Percentiles rank a stretch among this genome's conserved stretches.
Evolutionary conservation across 2,113 vertebrate genomes (phyloP).

Genomic region (Bettongia penicillata): DNA sequence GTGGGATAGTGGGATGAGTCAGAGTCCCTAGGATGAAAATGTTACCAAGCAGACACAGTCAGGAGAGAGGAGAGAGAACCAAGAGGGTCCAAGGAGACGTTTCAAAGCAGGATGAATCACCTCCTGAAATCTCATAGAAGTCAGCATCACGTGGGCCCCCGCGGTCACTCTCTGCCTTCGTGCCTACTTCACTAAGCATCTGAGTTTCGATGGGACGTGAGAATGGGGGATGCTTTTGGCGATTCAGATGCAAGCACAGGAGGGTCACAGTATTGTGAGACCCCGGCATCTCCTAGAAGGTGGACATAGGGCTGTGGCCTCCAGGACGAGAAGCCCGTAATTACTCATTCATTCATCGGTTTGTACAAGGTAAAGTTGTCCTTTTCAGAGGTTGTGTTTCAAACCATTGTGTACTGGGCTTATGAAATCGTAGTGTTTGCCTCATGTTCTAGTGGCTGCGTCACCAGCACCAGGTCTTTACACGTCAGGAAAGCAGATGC

Average conservation of each 20-base stretch:
- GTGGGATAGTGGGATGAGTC: not conserved
- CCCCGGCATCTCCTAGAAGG: not conserved
- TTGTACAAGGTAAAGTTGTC: constrained; percentile 1
- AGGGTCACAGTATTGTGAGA: not conserved
- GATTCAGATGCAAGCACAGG: not conserved
- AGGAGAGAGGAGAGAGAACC: not conserved
- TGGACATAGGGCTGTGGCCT: not conserved
- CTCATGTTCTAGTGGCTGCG: not conserved
- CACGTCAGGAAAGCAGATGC: constrained; percentile 37
- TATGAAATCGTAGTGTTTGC: not conserved
- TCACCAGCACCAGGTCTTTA: constrained; percentile 27
- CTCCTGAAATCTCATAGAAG: not conserved
- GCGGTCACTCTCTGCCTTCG: not conserved
- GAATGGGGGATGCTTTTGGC: not conserved
- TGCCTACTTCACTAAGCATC: not conserved
- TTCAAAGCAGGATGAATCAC: constrained; percentile 27
- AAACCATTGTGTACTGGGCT: not conserved
- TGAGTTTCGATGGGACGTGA: not conserved
- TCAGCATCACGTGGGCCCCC: not conserved
- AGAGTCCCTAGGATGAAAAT: not conserved
- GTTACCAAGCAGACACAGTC: not conserved
- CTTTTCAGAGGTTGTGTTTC: not conserved
- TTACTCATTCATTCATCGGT: not conserved
- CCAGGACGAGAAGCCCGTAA: not conserved
- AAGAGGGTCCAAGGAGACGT: not conserved